These are phyloP conservation scores for Phacellophora camtschatica DNA, from an alignment of 30 jellyfish, hydroid and myxozoan genomes.

Conservation along the genomic window DNA sequence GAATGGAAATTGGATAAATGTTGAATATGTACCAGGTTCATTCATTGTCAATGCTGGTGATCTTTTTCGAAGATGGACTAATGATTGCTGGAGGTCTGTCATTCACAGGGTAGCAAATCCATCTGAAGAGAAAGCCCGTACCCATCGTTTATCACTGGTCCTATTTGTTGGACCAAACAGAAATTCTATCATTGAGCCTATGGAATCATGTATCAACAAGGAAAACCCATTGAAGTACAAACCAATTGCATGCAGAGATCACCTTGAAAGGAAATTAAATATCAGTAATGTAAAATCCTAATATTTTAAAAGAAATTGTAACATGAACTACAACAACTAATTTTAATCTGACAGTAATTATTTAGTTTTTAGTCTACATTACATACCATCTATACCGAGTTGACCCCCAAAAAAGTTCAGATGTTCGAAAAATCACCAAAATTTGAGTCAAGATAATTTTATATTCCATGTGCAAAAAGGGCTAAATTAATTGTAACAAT, in stretches of 20 bases:
- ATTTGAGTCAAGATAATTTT: no score
- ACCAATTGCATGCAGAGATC: slow-evolving; percentile 59
- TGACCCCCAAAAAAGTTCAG: no score
- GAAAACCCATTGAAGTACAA: slow-evolving; percentile 42
- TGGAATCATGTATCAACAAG: slow-evolving; percentile 18
- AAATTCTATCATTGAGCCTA: slow-evolving; percentile 36
- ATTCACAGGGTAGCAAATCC: slow-evolving; percentile 70
- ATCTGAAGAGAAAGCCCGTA: slow-evolving; percentile 20
- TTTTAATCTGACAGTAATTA: no score
- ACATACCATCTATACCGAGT: no score
- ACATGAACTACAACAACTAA: no score
- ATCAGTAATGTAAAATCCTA: slow-evolving; percentile 31
- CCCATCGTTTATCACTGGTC: slow-evolving; percentile 54
- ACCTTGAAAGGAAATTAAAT: slow-evolving; percentile 25
- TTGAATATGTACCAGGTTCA: slow-evolving; percentile 22
- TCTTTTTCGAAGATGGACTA: slow-evolving; percentile 66
- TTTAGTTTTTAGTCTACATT: no score
- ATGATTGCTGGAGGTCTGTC: slow-evolving; percentile 70
- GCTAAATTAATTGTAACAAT: no score
- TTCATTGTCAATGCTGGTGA: slow-evolving; percentile 59
- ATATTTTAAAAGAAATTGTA: neutral
- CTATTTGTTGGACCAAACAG: slow-evolving; percentile 70
- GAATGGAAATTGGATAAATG: slow-evolving; percentile 50
- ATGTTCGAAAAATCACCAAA: no score
- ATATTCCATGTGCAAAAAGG: no score